These are phyloP conservation scores for Cephalopachus bancanus DNA, from an alignment of 2,797 vertebrate species.

Conservation along the genomic window DNA sequence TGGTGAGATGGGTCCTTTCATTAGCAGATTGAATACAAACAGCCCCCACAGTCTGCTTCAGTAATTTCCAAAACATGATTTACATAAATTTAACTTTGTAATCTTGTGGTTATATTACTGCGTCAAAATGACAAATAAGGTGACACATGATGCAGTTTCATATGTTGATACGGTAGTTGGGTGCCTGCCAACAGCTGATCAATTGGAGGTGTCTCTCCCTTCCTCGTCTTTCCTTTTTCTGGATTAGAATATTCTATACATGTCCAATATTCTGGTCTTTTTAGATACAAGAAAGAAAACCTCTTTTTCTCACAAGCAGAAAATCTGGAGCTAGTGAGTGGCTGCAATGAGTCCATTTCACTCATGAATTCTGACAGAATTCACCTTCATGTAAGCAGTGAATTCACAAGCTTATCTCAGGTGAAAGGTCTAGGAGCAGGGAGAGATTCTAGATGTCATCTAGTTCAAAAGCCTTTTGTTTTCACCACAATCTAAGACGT, in stretches of 20 bases:
- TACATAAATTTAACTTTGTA: conserved; percentile 89
- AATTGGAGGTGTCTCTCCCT: not conserved
- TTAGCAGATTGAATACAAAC: conserved; percentile 87
- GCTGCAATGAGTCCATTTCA: not conserved
- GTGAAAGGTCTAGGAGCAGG: not conserved
- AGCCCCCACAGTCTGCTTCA: conserved; percentile 83
- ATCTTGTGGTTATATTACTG: conserved; percentile 84
- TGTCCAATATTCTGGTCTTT: not conserved
- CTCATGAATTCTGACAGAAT: not conserved
- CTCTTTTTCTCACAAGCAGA: not conserved
- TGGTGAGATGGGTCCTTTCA: conserved; percentile 82
- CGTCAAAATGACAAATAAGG: conserved; percentile 86
- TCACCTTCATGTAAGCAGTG: not conserved
- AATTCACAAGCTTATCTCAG: not conserved
- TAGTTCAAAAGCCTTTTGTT: conserved; percentile 32
- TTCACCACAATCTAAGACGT: conserved; percentile 4
- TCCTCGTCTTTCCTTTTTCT: not conserved
- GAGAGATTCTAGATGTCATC: not conserved
- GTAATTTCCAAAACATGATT: conserved; percentile 87
- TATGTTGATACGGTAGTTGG: conserved; percentile 77
- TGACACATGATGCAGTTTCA: conserved; percentile 76
- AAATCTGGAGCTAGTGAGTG: conserved; percentile 2
- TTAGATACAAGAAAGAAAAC: not conserved
- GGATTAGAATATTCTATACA: conserved; percentile 48
- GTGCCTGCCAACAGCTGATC: conserved; percentile 75